These are phyloP conservation scores for Colinus virginianus DNA, from an alignment of 2,113 vertebrate species.

Conservation along the genomic window DNA sequence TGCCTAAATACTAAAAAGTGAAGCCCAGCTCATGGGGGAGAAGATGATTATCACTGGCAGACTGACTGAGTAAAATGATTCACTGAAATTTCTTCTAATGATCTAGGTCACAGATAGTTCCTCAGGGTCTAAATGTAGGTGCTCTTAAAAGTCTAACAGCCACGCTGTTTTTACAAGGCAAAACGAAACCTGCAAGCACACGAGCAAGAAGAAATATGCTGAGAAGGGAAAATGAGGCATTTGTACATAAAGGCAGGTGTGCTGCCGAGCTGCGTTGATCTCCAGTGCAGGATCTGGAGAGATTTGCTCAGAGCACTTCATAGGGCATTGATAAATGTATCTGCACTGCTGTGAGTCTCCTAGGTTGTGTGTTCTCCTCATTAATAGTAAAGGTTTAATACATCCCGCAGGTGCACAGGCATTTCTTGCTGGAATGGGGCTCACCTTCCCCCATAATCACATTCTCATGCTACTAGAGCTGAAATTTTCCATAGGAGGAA, in stretches of 20 bases:
- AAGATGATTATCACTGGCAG: not conserved
- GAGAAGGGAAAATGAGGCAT: not conserved
- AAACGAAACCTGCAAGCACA: not conserved
- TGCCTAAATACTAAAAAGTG: not conserved
- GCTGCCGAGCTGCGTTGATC: not conserved
- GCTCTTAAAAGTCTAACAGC: not conserved
- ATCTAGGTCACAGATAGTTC: not conserved
- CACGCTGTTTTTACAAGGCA: not conserved
- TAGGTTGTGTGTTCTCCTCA: not conserved
- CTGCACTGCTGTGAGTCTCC: not conserved
- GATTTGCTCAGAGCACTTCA: not conserved
- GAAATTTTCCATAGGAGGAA: not conserved
- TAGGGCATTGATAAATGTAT: not conserved
- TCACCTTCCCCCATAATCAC: not conserved
- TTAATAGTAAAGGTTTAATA: not conserved
- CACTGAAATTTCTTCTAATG: not conserved
- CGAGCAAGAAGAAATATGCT: not conserved
- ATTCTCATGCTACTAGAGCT: not conserved
- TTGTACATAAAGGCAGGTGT: not conserved
- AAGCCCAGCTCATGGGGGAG: not conserved
- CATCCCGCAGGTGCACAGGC: not conserved
- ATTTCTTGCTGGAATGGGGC: not conserved
- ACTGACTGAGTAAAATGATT: not conserved
- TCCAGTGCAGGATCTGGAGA: not conserved
- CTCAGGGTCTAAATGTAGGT: not conserved